These are phyloP conservation scores for Caradrina clavipalpis DNA, from an alignment of 2,888 invertebrate species.

Conservation along the genomic window DNA sequence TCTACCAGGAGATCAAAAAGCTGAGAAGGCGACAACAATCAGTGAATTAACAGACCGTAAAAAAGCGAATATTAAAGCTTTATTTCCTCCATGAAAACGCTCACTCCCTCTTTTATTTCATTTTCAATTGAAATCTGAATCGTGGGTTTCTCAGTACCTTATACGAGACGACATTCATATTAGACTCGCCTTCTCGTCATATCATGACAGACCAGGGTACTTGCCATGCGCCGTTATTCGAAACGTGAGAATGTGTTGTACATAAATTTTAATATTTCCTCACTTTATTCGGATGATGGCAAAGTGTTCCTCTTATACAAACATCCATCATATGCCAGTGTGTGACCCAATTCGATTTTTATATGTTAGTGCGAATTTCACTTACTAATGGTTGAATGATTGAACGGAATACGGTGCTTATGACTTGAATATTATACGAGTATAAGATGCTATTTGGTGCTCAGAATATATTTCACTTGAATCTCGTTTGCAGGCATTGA, in stretches of 20 bases:
- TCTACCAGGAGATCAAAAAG: constrained; percentile 34
- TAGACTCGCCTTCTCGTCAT: constrained; percentile 27
- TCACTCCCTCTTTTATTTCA: constrained; percentile 44
- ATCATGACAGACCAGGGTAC: constrained; percentile 34
- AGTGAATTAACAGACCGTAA: constrained; percentile 42
- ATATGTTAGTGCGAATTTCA: constrained; percentile 57
- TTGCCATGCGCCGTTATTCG: constrained; percentile 38
- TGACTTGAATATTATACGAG: constrained; percentile 62
- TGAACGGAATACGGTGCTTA: constrained; percentile 57
- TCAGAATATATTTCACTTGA: constrained; percentile 32
- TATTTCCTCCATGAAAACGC: constrained; percentile 33
- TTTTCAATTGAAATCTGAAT: constrained; percentile 51
- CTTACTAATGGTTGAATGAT: constrained; percentile 59
- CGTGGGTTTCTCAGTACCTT: constrained; percentile 23
- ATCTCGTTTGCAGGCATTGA: constrained; percentile 14
- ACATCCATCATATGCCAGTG: constrained; percentile 61
- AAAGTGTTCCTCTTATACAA: constrained; percentile 39
- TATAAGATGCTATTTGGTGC: constrained; percentile 38
- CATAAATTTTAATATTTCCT: constrained; percentile 67
- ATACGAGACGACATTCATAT: constrained; percentile 38
- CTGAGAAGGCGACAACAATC: constrained; percentile 13
- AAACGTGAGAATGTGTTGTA: constrained; percentile 42
- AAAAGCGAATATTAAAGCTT: constrained; percentile 46
- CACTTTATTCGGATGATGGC: constrained; percentile 55
- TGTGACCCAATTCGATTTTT: constrained; percentile 63